Percentiles rank a stretch among this genome's conserved stretches.
phyloP scores from a whole-genome alignment of 2,797 vertebrate species.

The Xerus rutilus region DNA sequence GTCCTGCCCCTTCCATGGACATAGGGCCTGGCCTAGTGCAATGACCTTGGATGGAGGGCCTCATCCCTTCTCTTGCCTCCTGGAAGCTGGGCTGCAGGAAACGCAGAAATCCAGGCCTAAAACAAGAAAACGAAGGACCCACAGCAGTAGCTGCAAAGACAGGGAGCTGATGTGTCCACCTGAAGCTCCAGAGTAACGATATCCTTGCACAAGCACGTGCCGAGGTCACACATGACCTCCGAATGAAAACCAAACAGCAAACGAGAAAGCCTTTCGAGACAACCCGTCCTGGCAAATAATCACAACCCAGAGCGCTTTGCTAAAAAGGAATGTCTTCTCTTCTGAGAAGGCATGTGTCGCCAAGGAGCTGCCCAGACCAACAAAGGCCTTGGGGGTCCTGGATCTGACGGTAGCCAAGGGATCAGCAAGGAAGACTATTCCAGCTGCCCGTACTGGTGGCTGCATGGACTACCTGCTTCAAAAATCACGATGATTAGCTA shows the following conservation, averaged over 20 bases:
- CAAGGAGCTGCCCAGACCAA: not conserved
- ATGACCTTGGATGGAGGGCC: not conserved
- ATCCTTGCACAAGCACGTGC: slow-evolving; percentile 86
- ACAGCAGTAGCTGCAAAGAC: slow-evolving; percentile 44
- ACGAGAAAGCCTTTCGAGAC: slow-evolving; percentile 81
- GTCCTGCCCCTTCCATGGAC: slow-evolving; percentile 61
- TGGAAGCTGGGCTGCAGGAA: not conserved
- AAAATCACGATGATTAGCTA: not conserved
- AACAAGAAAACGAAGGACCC: slow-evolving; percentile 1
- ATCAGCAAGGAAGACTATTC: not conserved
- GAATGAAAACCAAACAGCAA: slow-evolving; percentile 88
- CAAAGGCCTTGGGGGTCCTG: not conserved
- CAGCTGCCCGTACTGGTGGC: not conserved
- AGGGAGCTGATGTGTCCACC: slow-evolving; percentile 63
- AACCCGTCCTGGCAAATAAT: slow-evolving; percentile 66
- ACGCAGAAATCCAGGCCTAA: not conserved
- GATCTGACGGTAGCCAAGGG: not conserved
- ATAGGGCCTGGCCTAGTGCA: not conserved
- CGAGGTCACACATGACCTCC: slow-evolving; percentile 84
- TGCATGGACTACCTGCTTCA: not conserved
- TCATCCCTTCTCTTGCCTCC: not conserved
- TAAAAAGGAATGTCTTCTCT: slow-evolving; percentile 7
- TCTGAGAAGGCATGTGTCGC: not conserved
- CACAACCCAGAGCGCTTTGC: not conserved
- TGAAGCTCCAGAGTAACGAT: slow-evolving; percentile 77